Evolutionary conservation across 2,797 vertebrate genomes (phyloP).

Genomic region (Macropus fuliginosus): DNA sequence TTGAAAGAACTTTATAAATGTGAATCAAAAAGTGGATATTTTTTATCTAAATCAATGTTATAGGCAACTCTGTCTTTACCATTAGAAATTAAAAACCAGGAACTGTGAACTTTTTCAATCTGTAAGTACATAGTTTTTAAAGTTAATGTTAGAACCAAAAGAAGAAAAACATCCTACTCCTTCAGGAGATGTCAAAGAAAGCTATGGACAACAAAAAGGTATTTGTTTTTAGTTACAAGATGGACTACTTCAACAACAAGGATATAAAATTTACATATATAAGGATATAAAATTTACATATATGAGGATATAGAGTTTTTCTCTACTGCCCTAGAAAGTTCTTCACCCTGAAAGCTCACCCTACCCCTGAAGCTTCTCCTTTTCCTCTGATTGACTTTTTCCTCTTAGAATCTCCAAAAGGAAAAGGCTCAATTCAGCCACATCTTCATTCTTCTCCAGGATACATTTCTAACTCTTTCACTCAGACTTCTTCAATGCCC

Average conservation of each 20-base stretch:
- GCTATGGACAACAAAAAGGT: not conserved
- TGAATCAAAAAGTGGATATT: not conserved
- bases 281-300: not conserved
- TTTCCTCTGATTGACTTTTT: not conserved
- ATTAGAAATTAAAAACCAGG: not conserved
- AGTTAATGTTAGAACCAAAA: not conserved
- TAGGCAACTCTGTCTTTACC: not conserved
- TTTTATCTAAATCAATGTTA: not conserved
- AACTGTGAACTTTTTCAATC: not conserved
- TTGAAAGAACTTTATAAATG: not conserved
- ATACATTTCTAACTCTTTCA: not conserved
- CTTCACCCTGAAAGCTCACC: not conserved
- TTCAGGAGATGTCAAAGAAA: not conserved
- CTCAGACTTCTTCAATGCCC: not conserved
- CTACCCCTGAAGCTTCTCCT: not conserved
- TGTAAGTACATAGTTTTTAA: not conserved
- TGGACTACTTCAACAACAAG: not conserved
- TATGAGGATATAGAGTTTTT: no score
- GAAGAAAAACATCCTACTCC: not conserved
- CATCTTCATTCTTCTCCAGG: not conserved
- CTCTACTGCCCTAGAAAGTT: not conserved
- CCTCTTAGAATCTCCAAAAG: not conserved
- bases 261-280: not conserved
- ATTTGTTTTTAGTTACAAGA: not conserved
- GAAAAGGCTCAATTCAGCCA: not conserved